Evolutionary conservation across 2,113 vertebrate genomes (phyloP).

Genomic region (Ochotona princeps): DNA sequence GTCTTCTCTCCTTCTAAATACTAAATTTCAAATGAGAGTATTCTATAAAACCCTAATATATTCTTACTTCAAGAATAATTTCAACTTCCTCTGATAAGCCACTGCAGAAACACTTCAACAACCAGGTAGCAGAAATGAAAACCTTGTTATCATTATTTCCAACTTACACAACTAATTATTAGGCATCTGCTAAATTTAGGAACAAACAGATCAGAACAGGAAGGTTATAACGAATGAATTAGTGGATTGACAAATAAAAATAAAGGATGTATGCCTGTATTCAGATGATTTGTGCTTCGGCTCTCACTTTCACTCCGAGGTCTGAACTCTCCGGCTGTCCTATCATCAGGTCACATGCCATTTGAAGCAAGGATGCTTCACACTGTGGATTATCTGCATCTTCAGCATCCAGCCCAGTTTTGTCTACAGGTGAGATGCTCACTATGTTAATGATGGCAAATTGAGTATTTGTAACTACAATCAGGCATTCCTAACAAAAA

Average conservation of each 20-base stretch:
- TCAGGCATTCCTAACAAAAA: constrained; percentile 18
- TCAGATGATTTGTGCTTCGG: neutral
- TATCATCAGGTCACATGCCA: neutral
- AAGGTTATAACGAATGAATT: neutral
- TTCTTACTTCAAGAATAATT: neutral
- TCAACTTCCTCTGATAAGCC: constrained; percentile 41
- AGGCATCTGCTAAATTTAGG: neutral
- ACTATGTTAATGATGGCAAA: constrained; percentile 4
- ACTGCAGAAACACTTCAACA: neutral
- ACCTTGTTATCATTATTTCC: neutral
- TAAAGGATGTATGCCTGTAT: neutral
- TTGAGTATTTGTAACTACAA: constrained; percentile 6
- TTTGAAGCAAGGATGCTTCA: neutral
- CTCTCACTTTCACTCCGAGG: neutral
- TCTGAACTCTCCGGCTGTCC: neutral
- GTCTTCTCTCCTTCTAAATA: constrained; percentile 14
- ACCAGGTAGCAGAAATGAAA: neutral
- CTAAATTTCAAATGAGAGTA: constrained; percentile 9
- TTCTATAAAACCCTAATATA: neutral
- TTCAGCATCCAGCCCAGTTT: neutral
- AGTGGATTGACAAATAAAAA: neutral
- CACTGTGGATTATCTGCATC: neutral
- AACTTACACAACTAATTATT: constrained; percentile 20
- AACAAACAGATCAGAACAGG: neutral
- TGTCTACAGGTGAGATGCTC: neutral